Conservation (phyloP, 2,113 vertebrate species). For the Monarcha castaneiventris region DNA sequence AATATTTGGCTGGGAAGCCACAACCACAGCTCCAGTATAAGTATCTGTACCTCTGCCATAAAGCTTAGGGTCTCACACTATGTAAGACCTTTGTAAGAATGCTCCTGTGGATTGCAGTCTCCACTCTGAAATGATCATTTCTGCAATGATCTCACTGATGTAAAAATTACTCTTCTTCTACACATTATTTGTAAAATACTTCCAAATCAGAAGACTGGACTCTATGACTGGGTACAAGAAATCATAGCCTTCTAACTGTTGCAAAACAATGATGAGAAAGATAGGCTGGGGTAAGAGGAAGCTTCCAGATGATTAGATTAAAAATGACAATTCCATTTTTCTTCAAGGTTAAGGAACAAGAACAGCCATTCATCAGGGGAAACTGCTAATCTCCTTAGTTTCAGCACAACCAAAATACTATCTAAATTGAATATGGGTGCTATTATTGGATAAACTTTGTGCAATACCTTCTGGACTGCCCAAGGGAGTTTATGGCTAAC, state of each 20-base stretch:
- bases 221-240: background rate
- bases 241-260: background rate
- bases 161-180: background rate
- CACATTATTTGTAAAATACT: background rate
- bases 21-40: background rate
- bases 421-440: background rate
- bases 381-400: background rate
- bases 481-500: background rate
- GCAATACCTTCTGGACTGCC: background rate
- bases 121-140: background rate
- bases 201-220: background rate
- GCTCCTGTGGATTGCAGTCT: background rate
- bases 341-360: background rate
- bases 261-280: background rate
- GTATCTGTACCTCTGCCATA: background rate
- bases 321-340: constrained; percentile 8
- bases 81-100: background rate
- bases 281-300: background rate
- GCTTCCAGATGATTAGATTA: background rate
- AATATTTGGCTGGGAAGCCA: background rate
- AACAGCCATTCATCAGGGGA: background rate
- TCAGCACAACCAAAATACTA: constrained; percentile 4
- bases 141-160: background rate
- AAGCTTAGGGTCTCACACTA: background rate
- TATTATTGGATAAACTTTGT: background rate